Evolutionary conservation across 1,140 invertebrate genomes (phyloP).

Genomic region (Cylas formicarius): DNA sequence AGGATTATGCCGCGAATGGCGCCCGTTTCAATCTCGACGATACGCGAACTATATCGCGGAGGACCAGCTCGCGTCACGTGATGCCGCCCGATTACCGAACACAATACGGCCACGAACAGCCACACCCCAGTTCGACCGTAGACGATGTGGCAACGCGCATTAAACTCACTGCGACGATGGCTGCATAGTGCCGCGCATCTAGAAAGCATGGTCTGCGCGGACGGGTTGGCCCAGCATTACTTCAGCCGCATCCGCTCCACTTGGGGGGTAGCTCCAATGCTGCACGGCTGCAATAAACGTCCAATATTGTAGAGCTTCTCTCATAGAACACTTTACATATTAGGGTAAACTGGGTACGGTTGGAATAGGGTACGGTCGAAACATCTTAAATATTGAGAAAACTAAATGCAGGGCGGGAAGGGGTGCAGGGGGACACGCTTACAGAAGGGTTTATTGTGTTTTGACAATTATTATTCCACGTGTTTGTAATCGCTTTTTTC

Average conservation of each 20-base stretch:
- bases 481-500: too few species aligned
- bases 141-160: not conserved
- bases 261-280: too few species aligned
- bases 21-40: conserved; percentile 59
- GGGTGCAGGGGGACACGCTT: not conserved
- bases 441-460: too few species aligned
- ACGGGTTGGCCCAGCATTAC: conserved; percentile 15
- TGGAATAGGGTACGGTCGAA: too few species aligned
- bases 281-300: too few species aligned
- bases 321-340: too few species aligned
- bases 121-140: not conserved
- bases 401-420: too few species aligned
- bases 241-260: conserved; percentile 5
- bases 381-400: too few species aligned
- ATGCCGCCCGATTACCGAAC: conserved; percentile 6
- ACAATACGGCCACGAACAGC: conserved; percentile 4
- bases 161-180: conserved; percentile 10
- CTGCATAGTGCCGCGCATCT: conserved; percentile 15
- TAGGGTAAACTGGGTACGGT: too few species aligned
- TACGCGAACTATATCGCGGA: conserved; percentile 54
- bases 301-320: too few species aligned
- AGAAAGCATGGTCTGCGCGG: conserved; percentile 18
- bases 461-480: too few species aligned
- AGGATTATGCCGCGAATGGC: conserved; percentile 62
- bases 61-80: conserved; percentile 7